Conservation (phyloP, 2,113 vertebrate species). For the Mixornis gularis region DNA sequence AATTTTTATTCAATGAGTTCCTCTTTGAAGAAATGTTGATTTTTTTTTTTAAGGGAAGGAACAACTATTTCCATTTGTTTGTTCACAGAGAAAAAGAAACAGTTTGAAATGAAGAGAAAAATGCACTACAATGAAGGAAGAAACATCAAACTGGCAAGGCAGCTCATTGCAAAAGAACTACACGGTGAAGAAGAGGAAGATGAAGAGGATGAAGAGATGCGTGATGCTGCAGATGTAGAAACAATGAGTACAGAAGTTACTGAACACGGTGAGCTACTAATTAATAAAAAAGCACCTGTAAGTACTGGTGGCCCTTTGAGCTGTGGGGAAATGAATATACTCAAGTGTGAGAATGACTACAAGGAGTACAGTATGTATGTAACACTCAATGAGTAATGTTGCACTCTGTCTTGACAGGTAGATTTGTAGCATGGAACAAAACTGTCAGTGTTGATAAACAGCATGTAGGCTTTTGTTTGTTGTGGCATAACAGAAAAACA, state of each 20-base stretch:
- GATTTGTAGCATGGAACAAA: neutral
- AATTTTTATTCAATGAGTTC: neutral
- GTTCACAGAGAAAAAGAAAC: conserved; percentile 83
- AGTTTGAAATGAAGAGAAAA: conserved; percentile 97
- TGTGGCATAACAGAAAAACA: neutral
- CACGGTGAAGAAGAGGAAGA: conserved; percentile 80
- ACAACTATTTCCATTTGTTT: neutral
- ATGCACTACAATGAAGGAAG: conserved; percentile 96
- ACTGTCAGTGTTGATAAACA: neutral
- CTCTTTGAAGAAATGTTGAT: neutral
- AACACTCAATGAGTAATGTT: fast-evolving
- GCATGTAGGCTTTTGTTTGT: neutral
- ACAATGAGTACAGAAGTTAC: conserved; percentile 63
- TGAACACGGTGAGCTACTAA: conserved; percentile 61
- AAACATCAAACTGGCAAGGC: conserved; percentile 93
- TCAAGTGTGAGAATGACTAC: neutral
- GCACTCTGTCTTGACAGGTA: neutral
- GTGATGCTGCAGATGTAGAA: conserved; percentile 80
- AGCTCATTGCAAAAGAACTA: conserved; percentile 91
- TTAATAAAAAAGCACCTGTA: neutral
- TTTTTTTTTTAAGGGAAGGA: neutral
- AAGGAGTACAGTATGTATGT: neutral
- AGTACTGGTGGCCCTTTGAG: neutral
- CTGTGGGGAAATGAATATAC: neutral
- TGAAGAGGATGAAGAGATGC: conserved; percentile 81